A percentile compares a stretch with the other conserved stretches of the same genome.
Conservation (phyloP, 2,113 vertebrate species). For the Lonchura striata region DNA sequence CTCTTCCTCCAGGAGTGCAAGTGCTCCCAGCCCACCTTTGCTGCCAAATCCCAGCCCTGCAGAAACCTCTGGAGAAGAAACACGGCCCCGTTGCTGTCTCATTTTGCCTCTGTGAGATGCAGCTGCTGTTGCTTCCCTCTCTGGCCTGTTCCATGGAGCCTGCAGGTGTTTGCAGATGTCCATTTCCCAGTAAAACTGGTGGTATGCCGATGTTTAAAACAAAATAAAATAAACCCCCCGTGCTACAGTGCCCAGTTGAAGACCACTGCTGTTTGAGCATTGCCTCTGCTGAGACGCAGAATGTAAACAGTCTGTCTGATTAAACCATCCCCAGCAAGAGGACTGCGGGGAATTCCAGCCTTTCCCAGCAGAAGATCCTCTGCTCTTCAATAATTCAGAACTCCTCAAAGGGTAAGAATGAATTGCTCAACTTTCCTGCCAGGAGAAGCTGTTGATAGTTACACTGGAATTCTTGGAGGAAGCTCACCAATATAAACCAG, state of each 20-base stretch:
- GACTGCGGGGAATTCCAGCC: slow-evolving; percentile 41
- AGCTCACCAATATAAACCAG: neutral
- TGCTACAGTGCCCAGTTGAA: neutral
- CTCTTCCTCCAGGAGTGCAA: neutral
- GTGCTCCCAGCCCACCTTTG: neutral
- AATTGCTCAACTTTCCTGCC: neutral
- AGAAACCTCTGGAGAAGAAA: neutral
- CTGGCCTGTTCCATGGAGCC: neutral
- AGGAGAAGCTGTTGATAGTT: neutral
- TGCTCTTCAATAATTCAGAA: slow-evolving; percentile 25
- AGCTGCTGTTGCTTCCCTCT: neutral
- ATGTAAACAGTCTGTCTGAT: slow-evolving; percentile 56
- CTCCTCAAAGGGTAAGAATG: slow-evolving; percentile 16
- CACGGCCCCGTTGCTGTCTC: neutral
- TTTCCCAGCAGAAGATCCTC: slow-evolving; percentile 18
- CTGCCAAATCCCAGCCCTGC: neutral
- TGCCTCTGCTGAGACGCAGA: slow-evolving; percentile 30
- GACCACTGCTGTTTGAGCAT: slow-evolving; percentile 28
- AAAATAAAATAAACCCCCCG: slow-evolving; percentile 20
- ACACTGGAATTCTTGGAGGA: neutral
- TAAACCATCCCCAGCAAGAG: slow-evolving; percentile 43
- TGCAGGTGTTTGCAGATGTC: slow-evolving; percentile 37
- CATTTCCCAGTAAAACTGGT: neutral
- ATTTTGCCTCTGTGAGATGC: neutral
- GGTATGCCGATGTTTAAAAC: slow-evolving; percentile 34